Base-by-base conservation (phyloP, 2,797 vertebrate genomes). In the Bovichtus variegatus region DNA sequence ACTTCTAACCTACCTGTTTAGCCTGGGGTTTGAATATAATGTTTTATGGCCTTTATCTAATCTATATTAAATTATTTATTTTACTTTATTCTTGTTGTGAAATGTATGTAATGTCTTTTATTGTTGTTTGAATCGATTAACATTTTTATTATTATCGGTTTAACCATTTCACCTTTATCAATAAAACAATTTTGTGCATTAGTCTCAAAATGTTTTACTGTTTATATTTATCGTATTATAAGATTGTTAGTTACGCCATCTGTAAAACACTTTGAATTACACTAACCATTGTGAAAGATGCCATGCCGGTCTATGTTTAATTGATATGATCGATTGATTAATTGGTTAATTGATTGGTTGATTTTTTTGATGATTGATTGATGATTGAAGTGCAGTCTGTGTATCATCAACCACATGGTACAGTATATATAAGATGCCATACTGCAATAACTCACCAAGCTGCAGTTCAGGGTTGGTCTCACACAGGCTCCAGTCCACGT, bases 391-490 rank as follows among this genome's bases (percentile, higher is more conserved):
- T 16, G 31, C n/a, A 59, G 29, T 27, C 5, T 11, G 19, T 31
- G n/a, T 11, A 29, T 8, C 21, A 18, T 36, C 2, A 16, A 23
- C 11, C 19, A 19, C 16, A n/a, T 15, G 13, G 2, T 4, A 10
- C 9, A 38, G 2, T 34, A 6, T 15, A 6, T 15, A 55, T 29
- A 11, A 3, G 1, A 41, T 6, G 16, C 29, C 18, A 0, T 9
- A 13, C 19, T 1, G n/a, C 19, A 3, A 23, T 1, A 57, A 80
- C 92, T 96, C 84, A 98, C 97, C 97, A 0, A 96, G 96, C 29
- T 97, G 96, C 49, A 98, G 93, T 23, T 97, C 96, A 0, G 95
- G 91, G 85, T 96, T 96, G 77, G 90, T 93, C 93, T 98, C 97
- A 78, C 96, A 96, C 70, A 98, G 91, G 83, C 97, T 97, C 97